phyloP scores from a whole-genome alignment of 92 coral and sea anemone species.

The Zoanthus gigantus region DNA sequence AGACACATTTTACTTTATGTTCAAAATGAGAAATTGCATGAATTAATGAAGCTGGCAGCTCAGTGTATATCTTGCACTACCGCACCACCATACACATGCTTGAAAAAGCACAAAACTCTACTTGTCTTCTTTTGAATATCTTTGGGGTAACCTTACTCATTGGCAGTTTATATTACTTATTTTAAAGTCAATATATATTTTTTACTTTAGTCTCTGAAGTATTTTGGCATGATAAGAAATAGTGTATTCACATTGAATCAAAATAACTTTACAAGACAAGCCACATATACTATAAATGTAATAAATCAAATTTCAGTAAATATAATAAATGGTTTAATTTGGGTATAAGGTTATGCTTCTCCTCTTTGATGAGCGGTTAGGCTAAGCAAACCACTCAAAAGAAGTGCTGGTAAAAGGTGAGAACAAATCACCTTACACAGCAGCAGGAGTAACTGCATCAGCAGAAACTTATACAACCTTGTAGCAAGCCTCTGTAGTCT shows the following conservation, averaged over 20 bases:
- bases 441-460: slow-evolving; percentile 49
- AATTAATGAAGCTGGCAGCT: too few relatives aligned
- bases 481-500: slow-evolving; percentile 25
- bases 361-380: slow-evolving; percentile 61
- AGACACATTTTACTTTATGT: too few relatives aligned
- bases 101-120: too few relatives aligned
- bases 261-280: slow-evolving; percentile 9
- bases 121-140: too few relatives aligned
- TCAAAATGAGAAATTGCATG: too few relatives aligned
- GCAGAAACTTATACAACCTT: slow-evolving; percentile 51
- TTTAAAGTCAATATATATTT: too few relatives aligned
- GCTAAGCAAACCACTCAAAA: slow-evolving; percentile 54
- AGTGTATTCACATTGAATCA: background rate
- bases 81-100: too few relatives aligned
- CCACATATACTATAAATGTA: background rate
- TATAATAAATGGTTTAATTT: slow-evolving; percentile 17
- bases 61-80: too few relatives aligned
- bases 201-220: slow-evolving; percentile 5
- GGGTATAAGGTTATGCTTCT: slow-evolving; percentile 56
- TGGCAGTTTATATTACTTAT: too few relatives aligned
- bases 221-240: background rate
- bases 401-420: slow-evolving; percentile 70
- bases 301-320: slow-evolving; percentile 10
- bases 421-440: slow-evolving; percentile 57
- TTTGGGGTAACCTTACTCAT: too few relatives aligned